A percentile compares a stretch with the other conserved stretches of the same genome.
Conservation (phyloP, 2,888 invertebrate genomes). For the Autographa gamma region DNA sequence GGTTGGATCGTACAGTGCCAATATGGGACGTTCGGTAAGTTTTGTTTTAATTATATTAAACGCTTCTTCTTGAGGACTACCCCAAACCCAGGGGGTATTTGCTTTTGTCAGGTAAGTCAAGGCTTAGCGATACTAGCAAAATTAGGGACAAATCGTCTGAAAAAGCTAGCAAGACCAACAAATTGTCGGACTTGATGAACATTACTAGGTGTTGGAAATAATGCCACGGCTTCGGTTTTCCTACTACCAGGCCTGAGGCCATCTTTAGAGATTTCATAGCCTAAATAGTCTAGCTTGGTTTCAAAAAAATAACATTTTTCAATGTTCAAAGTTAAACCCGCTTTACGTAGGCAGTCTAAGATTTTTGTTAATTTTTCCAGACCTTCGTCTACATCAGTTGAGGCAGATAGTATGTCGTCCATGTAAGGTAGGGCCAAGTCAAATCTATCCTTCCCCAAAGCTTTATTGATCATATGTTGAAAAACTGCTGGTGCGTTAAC, state of each 20-base stretch:
- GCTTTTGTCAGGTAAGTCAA: conserved; percentile 19
- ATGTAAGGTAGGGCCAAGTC: conserved; percentile 8
- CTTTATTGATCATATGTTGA: conserved; percentile 17
- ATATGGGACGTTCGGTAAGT: conserved; percentile 9
- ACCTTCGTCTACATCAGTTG: background rate
- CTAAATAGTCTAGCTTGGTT: conserved; percentile 18
- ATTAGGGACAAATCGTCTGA: conserved; percentile 20
- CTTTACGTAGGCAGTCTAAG: conserved; percentile 4
- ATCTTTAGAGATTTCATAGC: conserved; percentile 12
- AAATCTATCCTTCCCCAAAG: conserved; percentile 5
- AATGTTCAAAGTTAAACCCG: conserved; percentile 20
- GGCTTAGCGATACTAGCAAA: conserved; percentile 22
- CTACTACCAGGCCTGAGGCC: conserved; percentile 7
- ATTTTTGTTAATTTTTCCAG: conserved; percentile 8
- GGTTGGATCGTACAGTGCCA: conserved; percentile 9
- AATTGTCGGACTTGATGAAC: conserved; percentile 23
- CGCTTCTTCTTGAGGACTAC: conserved; percentile 9
- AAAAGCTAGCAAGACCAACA: conserved; percentile 22
- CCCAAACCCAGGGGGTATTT: conserved; percentile 22
- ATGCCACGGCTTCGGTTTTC: conserved; percentile 7
- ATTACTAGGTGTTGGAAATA: conserved; percentile 14
- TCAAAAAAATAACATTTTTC: conserved; percentile 22
- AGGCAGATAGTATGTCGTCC: conserved; percentile 6
- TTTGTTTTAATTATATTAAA: conserved; percentile 6
- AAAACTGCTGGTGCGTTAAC: conserved; percentile 29